phyloP scores from a whole-genome alignment of 1,140 invertebrate species.

The Colletes gigas region DNA sequence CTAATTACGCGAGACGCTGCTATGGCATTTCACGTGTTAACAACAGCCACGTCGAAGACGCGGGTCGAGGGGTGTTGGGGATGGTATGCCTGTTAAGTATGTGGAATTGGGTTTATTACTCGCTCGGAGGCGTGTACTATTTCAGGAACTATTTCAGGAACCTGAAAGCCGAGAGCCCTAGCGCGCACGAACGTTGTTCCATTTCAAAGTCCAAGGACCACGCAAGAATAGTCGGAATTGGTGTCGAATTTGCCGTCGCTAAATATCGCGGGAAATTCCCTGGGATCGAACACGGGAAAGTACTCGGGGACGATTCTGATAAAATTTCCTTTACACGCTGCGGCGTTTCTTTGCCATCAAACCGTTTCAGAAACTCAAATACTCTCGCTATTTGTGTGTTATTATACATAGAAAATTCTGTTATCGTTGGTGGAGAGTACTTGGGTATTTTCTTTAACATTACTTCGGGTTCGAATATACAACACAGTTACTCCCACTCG shows the following conservation, averaged over 20 bases:
- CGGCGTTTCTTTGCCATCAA: neutral
- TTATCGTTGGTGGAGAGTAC: no score
- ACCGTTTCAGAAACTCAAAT: no score
- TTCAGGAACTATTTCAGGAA: conserved; percentile 67
- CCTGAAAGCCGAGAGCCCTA: conserved; percentile 36
- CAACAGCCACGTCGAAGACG: conserved; percentile 26
- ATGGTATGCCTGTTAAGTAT: conserved; percentile 64
- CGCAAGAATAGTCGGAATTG: conserved; percentile 38
- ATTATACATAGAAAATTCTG: no score
- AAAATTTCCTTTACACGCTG: conserved; percentile 15
- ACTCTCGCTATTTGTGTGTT: no score
- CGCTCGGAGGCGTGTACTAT: conserved; percentile 54
- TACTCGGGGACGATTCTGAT: conserved; percentile 38
- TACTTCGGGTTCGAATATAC: no score
- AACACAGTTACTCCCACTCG: no score
- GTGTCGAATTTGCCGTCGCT: conserved; percentile 40
- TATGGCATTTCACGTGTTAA: conserved; percentile 49
- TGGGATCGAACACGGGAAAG: neutral
- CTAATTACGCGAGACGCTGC: conserved; percentile 29
- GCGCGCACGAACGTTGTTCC: conserved; percentile 31
- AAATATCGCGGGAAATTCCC: conserved; percentile 56
- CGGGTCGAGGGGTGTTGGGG: conserved; percentile 23
- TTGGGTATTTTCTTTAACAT: no score
- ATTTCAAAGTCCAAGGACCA: conserved; percentile 41
- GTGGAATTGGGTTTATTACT: conserved; percentile 68